Conservation (phyloP, 1,140 invertebrate species). For the Acromyrmex heyeri region DNA sequence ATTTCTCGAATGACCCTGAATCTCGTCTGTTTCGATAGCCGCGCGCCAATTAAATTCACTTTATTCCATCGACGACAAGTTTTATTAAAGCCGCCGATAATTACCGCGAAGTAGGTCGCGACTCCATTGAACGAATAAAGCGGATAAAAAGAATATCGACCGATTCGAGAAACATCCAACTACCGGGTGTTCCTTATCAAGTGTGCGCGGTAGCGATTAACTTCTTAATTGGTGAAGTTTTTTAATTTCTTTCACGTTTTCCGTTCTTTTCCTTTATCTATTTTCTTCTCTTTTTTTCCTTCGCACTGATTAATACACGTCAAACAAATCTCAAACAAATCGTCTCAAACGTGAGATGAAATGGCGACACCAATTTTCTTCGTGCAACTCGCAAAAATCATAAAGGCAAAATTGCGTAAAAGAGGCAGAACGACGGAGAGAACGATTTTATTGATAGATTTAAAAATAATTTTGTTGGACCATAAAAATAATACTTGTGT, state of each 20-base stretch:
- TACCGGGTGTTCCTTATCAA: conserved; percentile 71
- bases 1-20: conserved; percentile 51
- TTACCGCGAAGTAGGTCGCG: conserved; percentile 74
- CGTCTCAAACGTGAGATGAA: neutral
- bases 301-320: conserved; percentile 31
- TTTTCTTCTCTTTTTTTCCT: neutral
- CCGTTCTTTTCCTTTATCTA: conserved; percentile 2
- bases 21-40: conserved; percentile 48
- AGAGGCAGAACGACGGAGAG: too few relatives aligned
- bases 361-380: conserved; percentile 16
- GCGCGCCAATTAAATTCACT: conserved; percentile 67
- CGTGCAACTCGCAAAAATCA: neutral
- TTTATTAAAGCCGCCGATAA: conserved; percentile 72
- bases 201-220: conserved; percentile 65
- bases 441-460: too few relatives aligned
- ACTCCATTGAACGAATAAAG: conserved; percentile 58
- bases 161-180: conserved; percentile 59
- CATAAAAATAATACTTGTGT: too few relatives aligned
- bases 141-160: conserved; percentile 64
- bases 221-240: conserved; percentile 73
- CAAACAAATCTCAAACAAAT: conserved; percentile 16
- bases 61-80: conserved; percentile 60
- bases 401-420: too few relatives aligned
- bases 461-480: too few relatives aligned
- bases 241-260: conserved; percentile 69